Percentiles rank a stretch among this genome's conserved stretches.
phyloP scores from a whole-genome alignment of 2,797 vertebrate species.

The Platyrinchus mystaceus region DNA sequence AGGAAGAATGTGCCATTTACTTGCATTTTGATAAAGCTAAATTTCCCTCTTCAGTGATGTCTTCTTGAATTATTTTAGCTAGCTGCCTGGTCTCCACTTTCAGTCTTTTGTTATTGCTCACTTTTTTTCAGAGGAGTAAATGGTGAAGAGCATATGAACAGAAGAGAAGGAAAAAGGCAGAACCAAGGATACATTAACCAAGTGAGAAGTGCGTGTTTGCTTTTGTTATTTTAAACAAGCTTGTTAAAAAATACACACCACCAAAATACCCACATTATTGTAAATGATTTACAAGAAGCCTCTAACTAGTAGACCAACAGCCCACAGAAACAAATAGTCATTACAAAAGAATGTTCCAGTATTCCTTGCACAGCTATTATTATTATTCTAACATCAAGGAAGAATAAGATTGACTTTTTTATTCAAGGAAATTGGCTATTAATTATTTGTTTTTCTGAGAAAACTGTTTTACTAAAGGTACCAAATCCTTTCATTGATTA shows the following conservation, averaged over 20 bases:
- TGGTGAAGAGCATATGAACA: not conserved
- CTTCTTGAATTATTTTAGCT: not conserved
- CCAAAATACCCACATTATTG: not conserved
- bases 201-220: not conserved
- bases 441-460: not conserved
- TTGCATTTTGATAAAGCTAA: not conserved
- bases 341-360: not conserved
- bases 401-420: not conserved
- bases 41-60: not conserved
- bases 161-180: not conserved
- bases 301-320: not conserved
- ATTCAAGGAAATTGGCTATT: not conserved
- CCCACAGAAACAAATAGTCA: not conserved
- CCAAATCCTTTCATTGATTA: not conserved
- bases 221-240: not conserved
- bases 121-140: not conserved
- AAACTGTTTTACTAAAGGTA: not conserved
- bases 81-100: not conserved
- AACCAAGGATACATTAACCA: not conserved
- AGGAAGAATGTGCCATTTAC: not conserved
- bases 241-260: not conserved
- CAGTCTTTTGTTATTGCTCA: not conserved
- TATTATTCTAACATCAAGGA: not conserved
- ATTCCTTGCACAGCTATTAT: not conserved
- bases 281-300: not conserved